Base-by-base conservation (phyloP, 1,140 invertebrate species). In the Drosophila punjabiensis region DNA sequence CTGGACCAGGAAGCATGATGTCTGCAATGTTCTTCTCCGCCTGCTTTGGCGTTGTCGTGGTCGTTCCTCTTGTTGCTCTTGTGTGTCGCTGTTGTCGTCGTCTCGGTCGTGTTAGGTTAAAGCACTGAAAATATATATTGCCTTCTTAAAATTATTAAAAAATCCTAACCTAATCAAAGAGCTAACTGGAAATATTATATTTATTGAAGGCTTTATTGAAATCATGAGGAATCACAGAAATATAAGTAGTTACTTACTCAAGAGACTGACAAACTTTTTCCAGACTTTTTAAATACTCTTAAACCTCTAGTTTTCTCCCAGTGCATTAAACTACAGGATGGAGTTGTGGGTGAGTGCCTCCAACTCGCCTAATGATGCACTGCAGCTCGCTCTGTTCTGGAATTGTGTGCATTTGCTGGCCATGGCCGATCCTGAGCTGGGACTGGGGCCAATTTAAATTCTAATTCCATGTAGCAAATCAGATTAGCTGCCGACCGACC, bases 401-500 rank as follows among this genome's bases (percentile, higher is more conserved):
- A 84, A 68, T 81, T 85, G n/a, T 66, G 69, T n/a, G 66, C 82
- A 81, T 78, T 82, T 59, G 68, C 58, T 63, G 63, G 71, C 50
- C 65, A 20, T 41, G 65, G 45, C 56, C 76, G 5, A 20, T 39
- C 52, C 84, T 20, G 33, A 33, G 18, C 53, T 53, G 32, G 28
- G 69, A 55, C 53, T 53, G 32, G 28, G 69, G 60, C 53, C 84
- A 87, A 87, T 87, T 87, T 87, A 89, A 87, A 87, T 87, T 87
- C 84, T 87, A 87, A 87, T 87, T 87, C 73, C 84, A 89, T 84
- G 84, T 77, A 78, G 76, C 84, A 87, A 87, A 87, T 87, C 84
- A 89, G 84, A 87, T 87, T 87, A 88, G 83, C 81, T 82, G 64
- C 67, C 60, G 39, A 84, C 67, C 60, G 39, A 84, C 47, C 48